Evolutionary conservation across 2,113 vertebrate species (phyloP), one percentile per base, ranked within the genome.

Genomic region (Chascanopsetta lugubris): DNA sequence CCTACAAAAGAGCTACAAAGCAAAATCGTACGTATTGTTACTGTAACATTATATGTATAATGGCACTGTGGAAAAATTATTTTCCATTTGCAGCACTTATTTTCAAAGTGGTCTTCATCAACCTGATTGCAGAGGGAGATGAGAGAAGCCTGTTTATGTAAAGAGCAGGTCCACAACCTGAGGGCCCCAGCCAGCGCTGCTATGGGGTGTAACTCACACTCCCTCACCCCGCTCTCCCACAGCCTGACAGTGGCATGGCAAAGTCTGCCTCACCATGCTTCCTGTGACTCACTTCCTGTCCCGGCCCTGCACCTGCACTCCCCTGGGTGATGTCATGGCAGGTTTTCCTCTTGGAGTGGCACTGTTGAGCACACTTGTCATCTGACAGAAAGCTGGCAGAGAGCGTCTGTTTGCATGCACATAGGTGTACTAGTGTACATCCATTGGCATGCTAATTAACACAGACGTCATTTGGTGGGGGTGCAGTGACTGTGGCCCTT

Each of bases 251-350:
- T 62, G 66, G 49, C 80, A 87, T 61, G 85, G 86, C 78, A 89
- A 86, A 86, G 72, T 82, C 83, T 91, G 87, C 84, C 85, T 91
- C 84, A 91, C 83, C 87, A 79, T 76, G 77, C 92, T 91, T 88
- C 90, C 90, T 85, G 79, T 93, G 89, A 93, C 76, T 93, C 90
- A 91, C 90, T 93, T 91, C 91, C 91, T 91, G 90, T 91, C 85
- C 86, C 80, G 11, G 79, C 88, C 89, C 87, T 84, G 87, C 90
- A 89, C 90, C 86, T 86, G 87, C 91, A 83, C 81, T 87, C 82
- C 79, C 85, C 76, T 79, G 79, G 83, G 82, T 92, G 92, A 92
- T 92, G 90, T 92, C 88, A 93, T 90, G 90, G 88, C 87, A 90
- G 87, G 88, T 89, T 91, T 91, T 90, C 87, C 87, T 90, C 72